Evolutionary conservation across 2,888 invertebrate genomes (phyloP).

Genomic region (Empis stercorea): DNA sequence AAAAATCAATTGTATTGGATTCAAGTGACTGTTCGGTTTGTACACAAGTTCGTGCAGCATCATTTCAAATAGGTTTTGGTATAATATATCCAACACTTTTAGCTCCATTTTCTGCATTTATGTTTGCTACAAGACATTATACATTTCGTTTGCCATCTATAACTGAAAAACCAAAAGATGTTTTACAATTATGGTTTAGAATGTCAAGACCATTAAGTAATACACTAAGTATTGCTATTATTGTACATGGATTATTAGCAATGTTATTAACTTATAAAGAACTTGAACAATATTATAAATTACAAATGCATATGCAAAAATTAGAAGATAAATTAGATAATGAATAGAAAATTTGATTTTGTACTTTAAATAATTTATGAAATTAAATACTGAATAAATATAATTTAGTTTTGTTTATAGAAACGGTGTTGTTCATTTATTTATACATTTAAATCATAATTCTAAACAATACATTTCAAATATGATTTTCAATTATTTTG

Average conservation of each 20-base stretch:
- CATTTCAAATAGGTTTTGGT: slow-evolving; percentile 42
- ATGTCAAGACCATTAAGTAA: slow-evolving; percentile 42
- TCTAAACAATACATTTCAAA: too few relatives aligned
- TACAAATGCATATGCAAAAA: slow-evolving; percentile 24
- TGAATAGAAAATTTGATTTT: slow-evolving; percentile 7
- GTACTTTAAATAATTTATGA: not conserved
- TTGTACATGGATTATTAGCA: slow-evolving; percentile 42
- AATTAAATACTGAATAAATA: not conserved
- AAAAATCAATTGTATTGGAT: slow-evolving; percentile 44
- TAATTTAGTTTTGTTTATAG: not conserved
- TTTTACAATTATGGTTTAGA: slow-evolving; percentile 41
- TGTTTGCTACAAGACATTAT: slow-evolving; percentile 47
- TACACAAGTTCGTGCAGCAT: slow-evolving; percentile 45
- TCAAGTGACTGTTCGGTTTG: slow-evolving; percentile 50
- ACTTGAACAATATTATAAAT: slow-evolving; percentile 34
- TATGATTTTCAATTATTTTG: too few relatives aligned
- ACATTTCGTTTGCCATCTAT: slow-evolving; percentile 53
- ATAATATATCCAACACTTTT: slow-evolving; percentile 47
- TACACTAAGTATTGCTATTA: slow-evolving; percentile 37
- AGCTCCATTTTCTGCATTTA: slow-evolving; percentile 45
- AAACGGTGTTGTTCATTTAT: too few relatives aligned
- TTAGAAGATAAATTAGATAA: slow-evolving; percentile 23
- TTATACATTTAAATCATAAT: too few relatives aligned
- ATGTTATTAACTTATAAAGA: slow-evolving; percentile 49
- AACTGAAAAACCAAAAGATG: slow-evolving; percentile 41